Evolutionary conservation across 2,113 vertebrate genomes (phyloP).

Genomic region (Sinocyclocheilus grahami): DNA sequence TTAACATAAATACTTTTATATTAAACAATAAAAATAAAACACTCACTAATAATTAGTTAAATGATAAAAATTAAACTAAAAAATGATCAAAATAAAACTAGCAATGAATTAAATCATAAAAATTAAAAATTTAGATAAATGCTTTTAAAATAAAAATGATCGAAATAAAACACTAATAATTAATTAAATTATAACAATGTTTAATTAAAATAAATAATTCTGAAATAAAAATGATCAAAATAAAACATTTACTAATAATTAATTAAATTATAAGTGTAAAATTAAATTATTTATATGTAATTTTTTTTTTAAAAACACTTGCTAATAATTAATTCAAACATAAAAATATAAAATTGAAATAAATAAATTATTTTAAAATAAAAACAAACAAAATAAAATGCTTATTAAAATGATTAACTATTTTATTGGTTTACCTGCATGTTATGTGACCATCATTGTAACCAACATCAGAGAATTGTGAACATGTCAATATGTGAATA

Average conservation of each 20-base stretch:
- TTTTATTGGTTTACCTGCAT: not conserved
- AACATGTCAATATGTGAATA: not conserved
- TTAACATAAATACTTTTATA: too few species aligned
- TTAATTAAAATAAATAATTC: not conserved
- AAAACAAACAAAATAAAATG: not conserved
- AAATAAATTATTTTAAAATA: not conserved
- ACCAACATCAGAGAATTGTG: not conserved
- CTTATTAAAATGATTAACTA: not conserved
- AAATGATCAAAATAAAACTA: too few species aligned
- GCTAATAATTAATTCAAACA: not conserved
- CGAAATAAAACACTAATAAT: too few species aligned
- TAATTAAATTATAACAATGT: not conserved
- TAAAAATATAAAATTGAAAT: too few species aligned
- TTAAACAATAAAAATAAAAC: too few species aligned
- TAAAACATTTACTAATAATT: not conserved
- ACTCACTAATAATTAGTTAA: too few species aligned
- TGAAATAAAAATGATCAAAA: not conserved
- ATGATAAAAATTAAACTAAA: too few species aligned
- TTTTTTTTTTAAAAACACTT: too few species aligned
- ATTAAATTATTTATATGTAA: too few species aligned
- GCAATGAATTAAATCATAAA: not conserved
- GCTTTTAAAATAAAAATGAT: too few species aligned
- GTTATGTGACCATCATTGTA: not conserved
- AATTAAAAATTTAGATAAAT: not conserved
- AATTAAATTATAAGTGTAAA: not conserved